A percentile compares a stretch with the other conserved stretches of the same genome.
These are phyloP conservation scores for Coleophora deauratella DNA, from an alignment of 2,888 invertebrate genomes.

Conservation along the genomic window DNA sequence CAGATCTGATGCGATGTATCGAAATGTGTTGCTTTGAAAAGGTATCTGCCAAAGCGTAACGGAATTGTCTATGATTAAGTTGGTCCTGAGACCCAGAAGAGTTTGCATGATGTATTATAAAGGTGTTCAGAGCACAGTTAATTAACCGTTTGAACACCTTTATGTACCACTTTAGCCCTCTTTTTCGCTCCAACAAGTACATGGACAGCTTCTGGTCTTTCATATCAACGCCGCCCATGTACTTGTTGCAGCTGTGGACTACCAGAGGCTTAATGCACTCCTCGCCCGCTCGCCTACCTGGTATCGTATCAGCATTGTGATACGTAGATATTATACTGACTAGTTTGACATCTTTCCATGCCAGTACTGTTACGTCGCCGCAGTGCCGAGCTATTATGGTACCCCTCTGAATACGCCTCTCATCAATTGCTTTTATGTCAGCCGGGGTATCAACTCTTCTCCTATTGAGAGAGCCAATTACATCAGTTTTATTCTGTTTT, in stretches of 20 bases:
- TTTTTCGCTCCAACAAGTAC: constrained; percentile 14
- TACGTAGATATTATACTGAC: constrained; percentile 9
- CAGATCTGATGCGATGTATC: too few species aligned
- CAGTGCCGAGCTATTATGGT: constrained; percentile 3
- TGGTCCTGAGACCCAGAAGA: too few species aligned
- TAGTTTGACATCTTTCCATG: constrained; percentile 9
- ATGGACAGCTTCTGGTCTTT: constrained; percentile 14
- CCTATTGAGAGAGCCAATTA: constrained; percentile 13
- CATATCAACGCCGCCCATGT: constrained; percentile 12
- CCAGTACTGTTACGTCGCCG: constrained; percentile 4
- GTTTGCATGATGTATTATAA: too few species aligned
- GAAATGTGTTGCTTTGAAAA: too few species aligned
- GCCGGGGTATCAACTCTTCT: constrained; percentile 2
- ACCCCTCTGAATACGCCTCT: neutral
- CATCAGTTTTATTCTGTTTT: constrained; percentile 12
- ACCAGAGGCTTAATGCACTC: constrained; percentile 3
- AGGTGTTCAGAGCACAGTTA: neutral
- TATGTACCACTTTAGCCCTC: constrained; percentile 14
- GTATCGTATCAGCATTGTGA: constrained; percentile 4
- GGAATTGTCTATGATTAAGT: too few species aligned
- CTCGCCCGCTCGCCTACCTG: constrained; percentile 1
- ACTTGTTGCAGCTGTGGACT: constrained; percentile 7
- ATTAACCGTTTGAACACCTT: constrained; percentile 12
- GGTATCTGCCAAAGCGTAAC: too few species aligned
- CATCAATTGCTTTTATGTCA: constrained; percentile 4